Evolutionary conservation across 2,113 vertebrate genomes (phyloP).

Genomic region (Antigone vipio): DNA sequence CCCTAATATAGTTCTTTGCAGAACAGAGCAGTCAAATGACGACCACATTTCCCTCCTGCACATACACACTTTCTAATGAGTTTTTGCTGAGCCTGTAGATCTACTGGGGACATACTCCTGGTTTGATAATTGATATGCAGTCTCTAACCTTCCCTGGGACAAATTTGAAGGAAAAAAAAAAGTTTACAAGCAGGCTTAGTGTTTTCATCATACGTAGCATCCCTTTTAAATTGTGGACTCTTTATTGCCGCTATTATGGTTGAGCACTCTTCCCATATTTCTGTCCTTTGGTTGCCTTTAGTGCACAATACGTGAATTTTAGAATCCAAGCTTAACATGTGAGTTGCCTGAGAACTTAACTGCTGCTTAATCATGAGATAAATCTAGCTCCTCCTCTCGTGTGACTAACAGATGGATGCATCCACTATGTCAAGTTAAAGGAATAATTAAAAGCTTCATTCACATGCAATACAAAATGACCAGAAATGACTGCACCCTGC

Average conservation of each 20-base stretch:
- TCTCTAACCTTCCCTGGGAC: neutral
- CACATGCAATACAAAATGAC: constrained; percentile 16
- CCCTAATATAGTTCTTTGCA: constrained; percentile 12
- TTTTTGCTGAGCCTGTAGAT: constrained; percentile 30
- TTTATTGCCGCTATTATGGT: neutral
- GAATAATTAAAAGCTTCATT: constrained; percentile 65
- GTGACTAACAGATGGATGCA: neutral
- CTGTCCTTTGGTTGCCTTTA: neutral
- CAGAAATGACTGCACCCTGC: constrained; percentile 1
- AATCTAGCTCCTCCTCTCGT: neutral
- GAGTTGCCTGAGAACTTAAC: neutral
- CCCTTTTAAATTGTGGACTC: neutral
- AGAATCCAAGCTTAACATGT: neutral
- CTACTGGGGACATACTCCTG: neutral
- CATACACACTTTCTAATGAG: neutral
- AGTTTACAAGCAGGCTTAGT: neutral
- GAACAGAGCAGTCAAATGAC: constrained; percentile 7
- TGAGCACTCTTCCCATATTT: neutral
- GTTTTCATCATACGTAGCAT: neutral
- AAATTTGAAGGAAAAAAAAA: neutral
- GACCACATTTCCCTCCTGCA: neutral
- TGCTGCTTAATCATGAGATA: neutral
- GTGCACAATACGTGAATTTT: neutral
- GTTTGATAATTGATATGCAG: neutral
- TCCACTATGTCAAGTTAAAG: constrained; percentile 23